Conservation (phyloP, 37 sponge, comb jelly and placozoan species). For the Bolinopsis microptera region DNA sequence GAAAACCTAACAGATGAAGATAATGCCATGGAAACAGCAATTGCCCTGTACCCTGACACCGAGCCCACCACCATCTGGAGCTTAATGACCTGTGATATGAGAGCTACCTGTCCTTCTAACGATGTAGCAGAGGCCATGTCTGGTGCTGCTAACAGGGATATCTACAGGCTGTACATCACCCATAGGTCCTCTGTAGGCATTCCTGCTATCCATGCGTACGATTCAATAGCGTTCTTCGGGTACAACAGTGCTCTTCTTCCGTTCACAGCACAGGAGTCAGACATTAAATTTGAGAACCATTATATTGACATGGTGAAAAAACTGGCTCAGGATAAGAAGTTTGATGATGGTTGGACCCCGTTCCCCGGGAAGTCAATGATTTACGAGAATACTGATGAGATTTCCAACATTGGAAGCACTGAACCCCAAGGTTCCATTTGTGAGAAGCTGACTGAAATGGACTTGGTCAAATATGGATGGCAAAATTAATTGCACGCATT, state of each 20-base stretch:
- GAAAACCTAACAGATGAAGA: background rate
- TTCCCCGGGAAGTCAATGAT: background rate
- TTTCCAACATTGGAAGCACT: background rate
- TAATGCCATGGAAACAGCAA: background rate
- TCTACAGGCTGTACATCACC: background rate
- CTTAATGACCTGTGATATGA: background rate
- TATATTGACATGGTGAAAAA: background rate
- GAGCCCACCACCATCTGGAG: background rate
- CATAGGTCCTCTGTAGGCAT: background rate
- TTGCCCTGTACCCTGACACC: background rate
- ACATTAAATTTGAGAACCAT: background rate
- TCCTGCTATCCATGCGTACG: constrained; percentile 7
- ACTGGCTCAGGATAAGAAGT: background rate
- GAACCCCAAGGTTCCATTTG: background rate
- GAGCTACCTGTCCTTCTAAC: constrained; percentile 40
- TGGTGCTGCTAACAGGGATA: background rate
- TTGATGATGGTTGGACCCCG: background rate
- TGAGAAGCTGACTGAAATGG: background rate
- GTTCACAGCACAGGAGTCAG: background rate
- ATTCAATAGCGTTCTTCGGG: constrained; percentile 5
- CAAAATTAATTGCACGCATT: too few relatives aligned
- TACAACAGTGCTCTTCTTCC: background rate
- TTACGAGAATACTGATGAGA: background rate
- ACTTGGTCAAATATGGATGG: constrained; percentile 26
- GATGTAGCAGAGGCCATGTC: constrained; percentile 29